A percentile compares a stretch with the other conserved stretches of the same genome.
phyloP scores from a whole-genome alignment of 2,797 vertebrate species.

The Erethizon dorsatum region DNA sequence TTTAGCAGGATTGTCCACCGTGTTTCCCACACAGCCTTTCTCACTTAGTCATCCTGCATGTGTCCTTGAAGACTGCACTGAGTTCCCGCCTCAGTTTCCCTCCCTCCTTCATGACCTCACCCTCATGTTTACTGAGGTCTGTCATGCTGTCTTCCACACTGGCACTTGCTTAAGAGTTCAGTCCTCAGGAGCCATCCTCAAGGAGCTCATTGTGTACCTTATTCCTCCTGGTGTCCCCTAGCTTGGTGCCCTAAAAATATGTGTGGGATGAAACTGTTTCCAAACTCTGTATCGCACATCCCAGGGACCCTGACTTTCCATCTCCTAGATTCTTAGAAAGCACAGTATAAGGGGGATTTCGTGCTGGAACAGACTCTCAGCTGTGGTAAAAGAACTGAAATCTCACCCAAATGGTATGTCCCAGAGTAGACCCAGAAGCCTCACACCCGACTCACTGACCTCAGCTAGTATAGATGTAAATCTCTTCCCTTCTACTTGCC shows the following conservation, averaged over 20 bases:
- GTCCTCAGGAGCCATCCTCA: background rate
- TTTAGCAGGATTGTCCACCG: background rate
- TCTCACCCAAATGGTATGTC: background rate
- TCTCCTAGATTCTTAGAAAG: conserved; percentile 6
- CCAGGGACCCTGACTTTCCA: background rate
- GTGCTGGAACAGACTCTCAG: background rate
- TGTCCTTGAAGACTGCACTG: background rate
- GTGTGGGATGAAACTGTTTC: background rate
- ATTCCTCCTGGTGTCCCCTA: background rate
- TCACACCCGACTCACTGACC: background rate
- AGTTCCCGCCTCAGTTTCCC: background rate
- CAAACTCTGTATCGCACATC: background rate
- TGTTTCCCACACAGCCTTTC: background rate
- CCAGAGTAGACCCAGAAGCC: background rate
- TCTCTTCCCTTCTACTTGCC: background rate
- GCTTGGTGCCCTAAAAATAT: background rate
- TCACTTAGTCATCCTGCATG: background rate
- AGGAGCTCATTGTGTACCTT: background rate
- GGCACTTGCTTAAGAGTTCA: background rate
- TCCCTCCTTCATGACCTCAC: background rate
- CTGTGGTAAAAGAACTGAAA: background rate
- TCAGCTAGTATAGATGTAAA: background rate
- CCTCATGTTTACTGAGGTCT: background rate
- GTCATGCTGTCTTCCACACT: too few relatives aligned
- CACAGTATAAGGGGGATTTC: background rate